These are phyloP conservation scores for Noctua comes DNA, from an alignment of 2,888 invertebrate species.

Conservation along the genomic window DNA sequence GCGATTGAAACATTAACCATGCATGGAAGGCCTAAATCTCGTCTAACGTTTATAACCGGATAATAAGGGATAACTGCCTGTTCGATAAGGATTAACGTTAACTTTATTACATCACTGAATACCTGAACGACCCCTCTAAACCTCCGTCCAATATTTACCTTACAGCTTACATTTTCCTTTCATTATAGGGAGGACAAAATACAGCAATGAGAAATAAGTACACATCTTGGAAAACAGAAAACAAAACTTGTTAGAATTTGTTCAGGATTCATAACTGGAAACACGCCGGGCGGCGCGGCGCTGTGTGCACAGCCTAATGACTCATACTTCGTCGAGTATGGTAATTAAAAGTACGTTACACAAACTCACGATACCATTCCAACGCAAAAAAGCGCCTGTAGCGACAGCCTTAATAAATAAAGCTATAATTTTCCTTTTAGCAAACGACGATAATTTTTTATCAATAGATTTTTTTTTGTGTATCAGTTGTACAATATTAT, in stretches of 20 bases:
- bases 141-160: constrained; percentile 47
- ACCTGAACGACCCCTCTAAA: constrained; percentile 60
- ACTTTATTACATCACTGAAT: constrained; percentile 64
- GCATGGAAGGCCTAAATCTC: constrained; percentile 60
- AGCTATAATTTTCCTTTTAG: constrained; percentile 54
- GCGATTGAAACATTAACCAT: constrained; percentile 62
- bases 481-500: constrained; percentile 58
- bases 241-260: constrained; percentile 38
- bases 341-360: constrained; percentile 68
- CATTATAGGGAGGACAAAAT: constrained; percentile 49
- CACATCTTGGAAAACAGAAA: constrained; percentile 33
- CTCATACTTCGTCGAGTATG: constrained; percentile 57
- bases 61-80: constrained; percentile 66
- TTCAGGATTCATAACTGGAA: constrained; percentile 52
- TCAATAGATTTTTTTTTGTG: constrained; percentile 55
- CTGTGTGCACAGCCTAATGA: constrained; percentile 54
- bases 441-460: constrained; percentile 53
- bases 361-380: constrained; percentile 49
- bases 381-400: constrained; percentile 50
- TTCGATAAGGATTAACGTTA: constrained; percentile 67
- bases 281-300: not conserved
- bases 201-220: constrained; percentile 33
- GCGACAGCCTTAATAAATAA: constrained; percentile 44
- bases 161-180: constrained; percentile 31
- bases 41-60: constrained; percentile 59